These are phyloP conservation scores for Sciaenops ocellatus DNA, from an alignment of 2,797 vertebrate species.

Conservation along the genomic window DNA sequence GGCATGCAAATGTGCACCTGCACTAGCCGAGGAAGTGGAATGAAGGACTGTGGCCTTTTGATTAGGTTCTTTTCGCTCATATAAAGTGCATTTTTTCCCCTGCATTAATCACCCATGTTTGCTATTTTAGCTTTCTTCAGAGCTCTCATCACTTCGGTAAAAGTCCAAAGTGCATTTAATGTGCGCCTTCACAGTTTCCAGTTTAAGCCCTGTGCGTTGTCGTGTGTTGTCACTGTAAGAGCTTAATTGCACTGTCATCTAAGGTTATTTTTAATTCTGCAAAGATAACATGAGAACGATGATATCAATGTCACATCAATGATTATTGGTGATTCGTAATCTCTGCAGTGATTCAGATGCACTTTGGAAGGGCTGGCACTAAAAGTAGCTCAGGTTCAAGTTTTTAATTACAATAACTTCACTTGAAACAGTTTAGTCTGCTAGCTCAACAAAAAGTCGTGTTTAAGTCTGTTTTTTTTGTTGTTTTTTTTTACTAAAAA, in stretches of 20 bases:
- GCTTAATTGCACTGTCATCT: constrained; percentile 35
- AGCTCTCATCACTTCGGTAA: constrained; percentile 23
- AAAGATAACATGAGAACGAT: constrained; percentile 51
- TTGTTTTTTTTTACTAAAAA: constrained; percentile 22
- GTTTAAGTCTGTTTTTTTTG: constrained; percentile 49
- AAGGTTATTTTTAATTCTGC: constrained; percentile 48
- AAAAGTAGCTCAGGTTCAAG: neutral
- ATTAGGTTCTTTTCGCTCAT: constrained; percentile 73
- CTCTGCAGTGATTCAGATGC: constrained; percentile 42
- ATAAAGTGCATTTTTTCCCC: constrained; percentile 61
- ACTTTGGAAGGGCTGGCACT: constrained; percentile 23
- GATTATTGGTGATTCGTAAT: constrained; percentile 51
- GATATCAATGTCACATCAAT: constrained; percentile 38
- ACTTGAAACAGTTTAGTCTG: neutral
- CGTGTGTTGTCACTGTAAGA: constrained; percentile 1
- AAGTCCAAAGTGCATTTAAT: constrained; percentile 49
- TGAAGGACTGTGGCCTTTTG: constrained; percentile 80
- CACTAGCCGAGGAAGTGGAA: constrained; percentile 71
- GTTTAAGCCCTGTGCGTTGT: constrained; percentile 16
- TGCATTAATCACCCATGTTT: constrained; percentile 70
- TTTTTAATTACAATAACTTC: constrained; percentile 5
- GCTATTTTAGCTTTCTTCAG: constrained; percentile 48
- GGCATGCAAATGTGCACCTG: constrained; percentile 86
- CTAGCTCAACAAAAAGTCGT: neutral
- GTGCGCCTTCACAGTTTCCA: constrained; percentile 32